A percentile compares a stretch with the other conserved stretches of the same genome.
phyloP scores from a whole-genome alignment of 1,140 invertebrate genomes.

The Tyrophagus putrescentiae region DNA sequence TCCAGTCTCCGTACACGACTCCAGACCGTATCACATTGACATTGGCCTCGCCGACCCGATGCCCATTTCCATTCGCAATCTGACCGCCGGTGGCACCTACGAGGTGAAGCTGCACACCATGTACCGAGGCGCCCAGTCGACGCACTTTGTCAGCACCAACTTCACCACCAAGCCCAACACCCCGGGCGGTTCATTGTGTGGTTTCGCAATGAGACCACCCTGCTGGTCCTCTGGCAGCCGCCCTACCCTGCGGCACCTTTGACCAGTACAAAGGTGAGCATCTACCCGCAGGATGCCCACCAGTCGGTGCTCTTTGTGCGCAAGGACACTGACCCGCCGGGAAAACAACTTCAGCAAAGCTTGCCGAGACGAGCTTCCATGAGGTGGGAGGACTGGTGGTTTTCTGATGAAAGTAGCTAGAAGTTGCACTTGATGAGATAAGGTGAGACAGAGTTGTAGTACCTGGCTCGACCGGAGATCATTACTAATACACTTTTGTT shows the following conservation, averaged over 20 bases:
- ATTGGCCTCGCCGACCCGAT: constrained; percentile 46
- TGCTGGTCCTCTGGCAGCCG: constrained; percentile 82
- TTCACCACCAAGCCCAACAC: constrained; percentile 87
- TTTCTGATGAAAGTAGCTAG: too few relatives aligned
- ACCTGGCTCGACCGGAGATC: too few relatives aligned
- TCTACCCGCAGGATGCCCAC: constrained; percentile 68
- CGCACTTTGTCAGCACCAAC: constrained; percentile 69
- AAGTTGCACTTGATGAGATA: too few relatives aligned
- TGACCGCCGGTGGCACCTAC: constrained; percentile 72
- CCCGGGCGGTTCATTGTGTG: constrained; percentile 85
- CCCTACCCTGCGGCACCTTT: constrained; percentile 65
- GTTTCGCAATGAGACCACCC: constrained; percentile 86
- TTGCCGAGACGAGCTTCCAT: constrained; percentile 71
- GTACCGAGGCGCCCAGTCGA: constrained; percentile 74
- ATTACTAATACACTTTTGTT: too few relatives aligned
- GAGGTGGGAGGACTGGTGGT: too few relatives aligned
- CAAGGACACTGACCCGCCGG: constrained; percentile 78
- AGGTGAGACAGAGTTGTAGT: too few relatives aligned
- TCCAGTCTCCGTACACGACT: constrained; percentile 45
- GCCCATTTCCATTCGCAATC: constrained; percentile 55
- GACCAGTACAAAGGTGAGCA: constrained; percentile 40
- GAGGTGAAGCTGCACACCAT: constrained; percentile 74
- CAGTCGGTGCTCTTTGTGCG: constrained; percentile 74
- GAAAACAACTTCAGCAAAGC: constrained; percentile 77
- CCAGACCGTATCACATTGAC: constrained; percentile 42